These are phyloP conservation scores for Ispidina picta DNA, from an alignment of 2,797 vertebrate species.

Conservation along the genomic window DNA sequence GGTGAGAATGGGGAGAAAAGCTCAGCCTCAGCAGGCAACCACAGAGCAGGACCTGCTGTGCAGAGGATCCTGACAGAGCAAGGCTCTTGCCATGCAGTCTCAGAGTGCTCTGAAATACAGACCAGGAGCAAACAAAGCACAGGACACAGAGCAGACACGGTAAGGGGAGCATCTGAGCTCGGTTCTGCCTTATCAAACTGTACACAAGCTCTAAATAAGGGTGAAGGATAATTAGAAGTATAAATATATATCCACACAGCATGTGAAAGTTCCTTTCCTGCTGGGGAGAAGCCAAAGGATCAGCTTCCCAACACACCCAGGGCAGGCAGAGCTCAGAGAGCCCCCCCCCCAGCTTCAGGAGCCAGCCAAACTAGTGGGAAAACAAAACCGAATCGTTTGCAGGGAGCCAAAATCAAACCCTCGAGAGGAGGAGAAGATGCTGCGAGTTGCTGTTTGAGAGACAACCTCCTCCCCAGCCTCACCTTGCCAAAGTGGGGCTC, in stretches of 20 bases:
- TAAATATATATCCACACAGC: background rate
- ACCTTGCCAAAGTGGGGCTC: background rate
- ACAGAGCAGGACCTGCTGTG: background rate
- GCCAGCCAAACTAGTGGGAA: background rate
- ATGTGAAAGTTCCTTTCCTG: background rate
- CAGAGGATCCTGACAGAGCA: background rate
- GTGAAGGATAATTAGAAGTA: background rate
- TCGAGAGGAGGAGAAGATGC: background rate
- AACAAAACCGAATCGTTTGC: background rate
- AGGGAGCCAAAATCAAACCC: conserved; percentile 11
- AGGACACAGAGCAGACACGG: rapidly evolving
- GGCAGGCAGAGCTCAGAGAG: background rate
- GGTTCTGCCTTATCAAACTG: background rate
- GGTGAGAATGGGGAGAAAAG: rapidly evolving
- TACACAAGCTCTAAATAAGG: rapidly evolving
- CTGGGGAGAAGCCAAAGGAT: background rate
- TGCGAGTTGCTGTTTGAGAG: background rate
- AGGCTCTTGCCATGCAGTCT: background rate
- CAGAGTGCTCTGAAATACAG: background rate
- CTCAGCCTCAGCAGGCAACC: rapidly evolving
- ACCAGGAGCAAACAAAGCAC: background rate
- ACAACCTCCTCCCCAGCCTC: background rate
- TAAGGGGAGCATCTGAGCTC: background rate
- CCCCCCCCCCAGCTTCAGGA: rapidly evolving
- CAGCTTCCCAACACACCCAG: background rate